These are phyloP conservation scores for Altica lythri DNA, from an alignment of 2,888 invertebrate species.

Conservation along the genomic window DNA sequence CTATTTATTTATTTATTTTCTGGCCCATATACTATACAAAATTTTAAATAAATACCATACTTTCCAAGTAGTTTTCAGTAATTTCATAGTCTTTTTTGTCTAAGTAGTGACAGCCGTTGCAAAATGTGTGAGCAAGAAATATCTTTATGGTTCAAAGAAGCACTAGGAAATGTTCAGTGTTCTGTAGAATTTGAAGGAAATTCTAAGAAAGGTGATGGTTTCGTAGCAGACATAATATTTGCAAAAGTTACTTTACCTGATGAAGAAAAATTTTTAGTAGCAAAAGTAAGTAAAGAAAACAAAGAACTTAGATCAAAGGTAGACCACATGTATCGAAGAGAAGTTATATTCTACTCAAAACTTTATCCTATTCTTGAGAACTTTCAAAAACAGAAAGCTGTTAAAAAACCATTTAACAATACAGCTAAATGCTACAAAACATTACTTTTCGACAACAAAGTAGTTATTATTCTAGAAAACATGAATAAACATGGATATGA, in stretches of 20 bases:
- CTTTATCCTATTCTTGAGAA: slow-evolving; percentile 34
- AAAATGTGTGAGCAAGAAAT: no score
- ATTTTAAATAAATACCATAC: no score
- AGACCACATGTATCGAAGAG: slow-evolving; percentile 15
- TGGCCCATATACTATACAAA: no score
- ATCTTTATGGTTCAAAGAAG: slow-evolving; percentile 5
- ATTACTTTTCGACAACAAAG: slow-evolving; percentile 11
- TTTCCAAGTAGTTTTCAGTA: no score
- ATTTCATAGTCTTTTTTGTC: no score
- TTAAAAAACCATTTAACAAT: slow-evolving; percentile 24
- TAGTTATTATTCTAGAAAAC: slow-evolving; percentile 42
- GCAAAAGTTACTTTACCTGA: slow-evolving; percentile 30
- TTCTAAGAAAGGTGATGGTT: slow-evolving; percentile 41
- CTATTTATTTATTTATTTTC: no score
- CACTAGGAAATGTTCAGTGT: slow-evolving; percentile 2
- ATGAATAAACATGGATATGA: slow-evolving; percentile 38
- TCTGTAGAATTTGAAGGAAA: slow-evolving; percentile 15
- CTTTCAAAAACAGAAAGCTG: slow-evolving; percentile 32
- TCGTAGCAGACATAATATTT: slow-evolving; percentile 39
- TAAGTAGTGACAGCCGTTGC: no score
- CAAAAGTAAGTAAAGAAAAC: slow-evolving; percentile 23
- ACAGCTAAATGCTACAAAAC: slow-evolving; percentile 33
- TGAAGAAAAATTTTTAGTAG: slow-evolving; percentile 27
- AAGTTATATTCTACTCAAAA: slow-evolving; percentile 37
- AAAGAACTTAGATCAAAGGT: no score